Evolutionary conservation across 2,113 vertebrate genomes (phyloP), one percentile per base, ranked within the genome.

Genomic region (Pipra filicauda): DNA sequence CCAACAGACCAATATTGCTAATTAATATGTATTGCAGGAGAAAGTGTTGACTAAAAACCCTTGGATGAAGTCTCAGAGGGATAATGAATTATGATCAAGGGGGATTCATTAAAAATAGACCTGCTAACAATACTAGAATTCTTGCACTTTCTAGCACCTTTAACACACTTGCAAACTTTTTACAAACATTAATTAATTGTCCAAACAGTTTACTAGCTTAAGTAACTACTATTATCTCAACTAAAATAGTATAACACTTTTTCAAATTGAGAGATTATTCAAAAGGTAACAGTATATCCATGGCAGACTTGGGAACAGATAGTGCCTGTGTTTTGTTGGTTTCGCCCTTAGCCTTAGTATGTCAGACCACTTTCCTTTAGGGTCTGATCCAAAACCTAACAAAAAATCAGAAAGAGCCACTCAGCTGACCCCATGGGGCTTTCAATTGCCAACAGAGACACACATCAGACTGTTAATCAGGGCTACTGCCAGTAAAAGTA

Each of bases 21-120:
- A 97, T 97, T 95, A 97, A 93, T 96, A 95, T 95, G 93, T 85
- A 96, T 95, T 97, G 95, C 81, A 74, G 46, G 85, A 91, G 66
- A 96, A 96, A 95, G 28, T 85, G 73, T 95, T 96, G 81, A 96
- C 91, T 97, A 95, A 95, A 96, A 97, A 95, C 61, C 65, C 65
- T 95, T 88, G 88, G 69, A 96, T 95, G 55, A 96, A 96, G 95
- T 96, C 95, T 96, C 89, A 20, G 65, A 91, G 93, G 95, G 51
- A 94, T 94, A 94, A 95, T 88, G 84, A 93, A 93, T 96, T 95
- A 93, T 92, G 91, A 97, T 97, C 94, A 97, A 96, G 90, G 66
- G 65, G 30, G 79, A 73, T 74, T 93, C 97, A 94, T 96, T 89
- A 94, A 96, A 96, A 96, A 95, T 91, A 97, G 62, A 95, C 84